Base-by-base conservation (phyloP, 2,113 vertebrate genomes). In the Scomber japonicus region DNA sequence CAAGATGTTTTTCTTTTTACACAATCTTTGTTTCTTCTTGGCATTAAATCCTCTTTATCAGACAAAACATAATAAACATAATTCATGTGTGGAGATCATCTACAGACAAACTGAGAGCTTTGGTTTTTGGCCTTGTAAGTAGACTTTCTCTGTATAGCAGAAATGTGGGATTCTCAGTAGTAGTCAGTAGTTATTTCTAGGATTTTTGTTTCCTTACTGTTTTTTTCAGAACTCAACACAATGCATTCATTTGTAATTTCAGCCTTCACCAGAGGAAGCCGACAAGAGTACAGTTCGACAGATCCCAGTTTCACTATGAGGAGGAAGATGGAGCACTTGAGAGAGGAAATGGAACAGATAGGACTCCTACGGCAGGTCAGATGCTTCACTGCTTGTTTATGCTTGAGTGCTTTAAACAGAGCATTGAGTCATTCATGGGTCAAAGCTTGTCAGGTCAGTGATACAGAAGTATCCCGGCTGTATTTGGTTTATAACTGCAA, bases 271-370 rank as follows among this genome's bases (percentile, higher is more conserved):
- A 96, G 96, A 81, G 95, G 95, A 60, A 96, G 93, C 55, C 96
- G 95, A 3, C 97, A 98, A 79, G 97, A 99, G 79, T 95, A 95
- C 14, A 94, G 86, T 49, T 91, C 96, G 4, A 91, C 94, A 64
- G 98, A 99, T 85, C 97, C 98, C 55, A 97, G 97, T 35, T 99
- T 99, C 91, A 99, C 98, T 7, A 99, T 99, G 95, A 96, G 98
- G 89, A 97, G 98, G 93, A 99, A 98, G 90, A 99, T 99, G 98
- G 98, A 99, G 77, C 97, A 99, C 90, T 89, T 99, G 78, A 91
- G 97, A 75, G 98, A 99, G 91, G 98, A 99, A 91, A 95, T 98
- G 89, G 98, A 99, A 9, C 97, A 98, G 89, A 97, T 99, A 55
- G 91, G 95, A 71, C 96, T 97, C 4, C 91, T 99, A 63, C 97